Conservation (phyloP, 2,888 invertebrate genomes). For the Coenonympha glycerion region DNA sequence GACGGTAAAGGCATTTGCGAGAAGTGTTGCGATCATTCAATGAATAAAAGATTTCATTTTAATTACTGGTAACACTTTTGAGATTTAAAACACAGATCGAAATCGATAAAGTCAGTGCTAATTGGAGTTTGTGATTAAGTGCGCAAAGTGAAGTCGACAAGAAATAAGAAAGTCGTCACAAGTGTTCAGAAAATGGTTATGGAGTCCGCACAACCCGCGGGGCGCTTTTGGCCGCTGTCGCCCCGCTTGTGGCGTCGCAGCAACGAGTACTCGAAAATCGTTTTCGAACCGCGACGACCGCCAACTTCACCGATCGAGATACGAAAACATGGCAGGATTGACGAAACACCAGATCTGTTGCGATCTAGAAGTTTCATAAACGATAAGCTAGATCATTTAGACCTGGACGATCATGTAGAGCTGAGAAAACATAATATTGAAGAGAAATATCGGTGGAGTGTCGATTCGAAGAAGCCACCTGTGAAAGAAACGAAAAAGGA, state of each 20-base stretch:
- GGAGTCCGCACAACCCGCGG: slow-evolving; percentile 61
- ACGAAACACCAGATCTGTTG: slow-evolving; percentile 58
- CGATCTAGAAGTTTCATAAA: slow-evolving; percentile 53
- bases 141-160: slow-evolving; percentile 23
- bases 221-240: slow-evolving; percentile 68
- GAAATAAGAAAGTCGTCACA: slow-evolving; percentile 32
- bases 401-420: slow-evolving; percentile 45
- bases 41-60: slow-evolving; percentile 3
- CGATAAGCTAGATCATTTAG: slow-evolving; percentile 52
- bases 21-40: not conserved
- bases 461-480: slow-evolving; percentile 57
- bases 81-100: slow-evolving; percentile 14
- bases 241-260: slow-evolving; percentile 68
- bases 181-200: slow-evolving; percentile 58
- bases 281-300: slow-evolving; percentile 65
- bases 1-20: not conserved
- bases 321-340: slow-evolving; percentile 39
- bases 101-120: slow-evolving; percentile 49
- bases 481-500: slow-evolving; percentile 51
- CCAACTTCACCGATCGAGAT: slow-evolving; percentile 58
- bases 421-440: slow-evolving; percentile 24
- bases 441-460: slow-evolving; percentile 52
- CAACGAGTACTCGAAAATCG: slow-evolving; percentile 67
- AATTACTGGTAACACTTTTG: not conserved
- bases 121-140: slow-evolving; percentile 16